These are phyloP conservation scores for Cepphus grylle DNA, from an alignment of 2,113 vertebrate genomes.

Conservation along the genomic window DNA sequence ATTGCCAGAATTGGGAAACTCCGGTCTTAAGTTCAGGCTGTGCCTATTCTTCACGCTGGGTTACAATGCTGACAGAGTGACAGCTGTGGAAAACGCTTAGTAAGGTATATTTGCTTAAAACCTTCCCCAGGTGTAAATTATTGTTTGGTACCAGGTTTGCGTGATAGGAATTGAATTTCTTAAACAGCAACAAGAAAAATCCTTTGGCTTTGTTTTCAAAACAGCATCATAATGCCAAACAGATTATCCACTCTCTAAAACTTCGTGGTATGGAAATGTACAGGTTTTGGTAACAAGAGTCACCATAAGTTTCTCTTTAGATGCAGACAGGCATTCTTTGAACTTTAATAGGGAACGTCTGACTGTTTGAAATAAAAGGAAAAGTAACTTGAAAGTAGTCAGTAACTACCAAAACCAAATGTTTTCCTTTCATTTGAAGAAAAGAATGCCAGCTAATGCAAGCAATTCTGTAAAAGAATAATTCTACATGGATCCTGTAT, in stretches of 20 bases:
- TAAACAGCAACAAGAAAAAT: neutral
- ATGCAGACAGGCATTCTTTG: neutral
- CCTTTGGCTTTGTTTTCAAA: neutral
- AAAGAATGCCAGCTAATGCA: neutral
- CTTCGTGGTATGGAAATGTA: neutral
- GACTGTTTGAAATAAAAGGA: neutral
- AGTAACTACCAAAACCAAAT: neutral
- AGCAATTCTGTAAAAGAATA: neutral
- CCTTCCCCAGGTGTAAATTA: neutral
- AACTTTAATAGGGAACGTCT: neutral
- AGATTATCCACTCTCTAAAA: neutral
- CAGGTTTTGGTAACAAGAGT: neutral
- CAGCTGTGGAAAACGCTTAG: neutral
- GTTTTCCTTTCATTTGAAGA: neutral
- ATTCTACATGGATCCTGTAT: neutral
- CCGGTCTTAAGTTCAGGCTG: neutral
- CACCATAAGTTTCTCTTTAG: neutral
- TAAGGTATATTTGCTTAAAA: neutral
- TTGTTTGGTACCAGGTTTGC: neutral
- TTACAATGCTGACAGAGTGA: no score
- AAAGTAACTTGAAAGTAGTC: neutral
- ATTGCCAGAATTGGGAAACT: neutral
- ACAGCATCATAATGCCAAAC: neutral
- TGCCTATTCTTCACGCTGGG: neutral
- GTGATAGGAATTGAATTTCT: neutral